Base-by-base conservation (phyloP, 2,113 vertebrate genomes). In the Heptranchias perlo region DNA sequence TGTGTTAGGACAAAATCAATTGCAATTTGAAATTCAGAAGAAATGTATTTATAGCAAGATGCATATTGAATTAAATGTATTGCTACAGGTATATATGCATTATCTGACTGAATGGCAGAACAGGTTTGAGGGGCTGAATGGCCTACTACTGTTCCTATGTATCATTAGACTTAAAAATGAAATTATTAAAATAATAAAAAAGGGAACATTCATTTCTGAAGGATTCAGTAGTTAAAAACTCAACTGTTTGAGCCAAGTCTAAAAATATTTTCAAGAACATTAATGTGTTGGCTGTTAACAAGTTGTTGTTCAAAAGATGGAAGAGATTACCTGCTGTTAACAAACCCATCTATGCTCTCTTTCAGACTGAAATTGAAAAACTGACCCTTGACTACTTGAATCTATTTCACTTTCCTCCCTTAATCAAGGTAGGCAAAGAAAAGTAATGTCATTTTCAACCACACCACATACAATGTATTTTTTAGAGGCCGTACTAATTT, bases 381-480 rank as follows among this genome's bases (percentile, higher is more conserved):
- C 97, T 99, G 96, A 98, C 98, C 49, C 97, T 99, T 8, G 98
- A 99, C 97, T 99, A 99, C 97, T 98, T 99, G n/a, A 99, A 98
- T 52, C 97, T 99, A 0, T 98, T 99, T 96, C 99, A 99, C 97
- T 99, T 99, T 97, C 99, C 99, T 28, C 99, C 99, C 5, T 97
- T 99, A 96, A 98, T 98, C 96, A 99, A 99, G 99, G 99, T 97
- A 98, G 97, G 97, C 97, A 61, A 76, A 84, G n/a, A 76, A 35
- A 73, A 2, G 94, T 54, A 1, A 28, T n/a, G 31, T 96, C 31
- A 6, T 96, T 35, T 95, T 87, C 69, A 44, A 96, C 64, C 13
- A 69, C 44, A 31, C 0, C 44, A 35, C 28, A 69, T 95, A 31
- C 13, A 47, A 14, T 95, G 65, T 31, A 73, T 69, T 69, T 67